phyloP scores from a whole-genome alignment of 2,113 vertebrate genomes.

The Tragelaphus buxtoni region DNA sequence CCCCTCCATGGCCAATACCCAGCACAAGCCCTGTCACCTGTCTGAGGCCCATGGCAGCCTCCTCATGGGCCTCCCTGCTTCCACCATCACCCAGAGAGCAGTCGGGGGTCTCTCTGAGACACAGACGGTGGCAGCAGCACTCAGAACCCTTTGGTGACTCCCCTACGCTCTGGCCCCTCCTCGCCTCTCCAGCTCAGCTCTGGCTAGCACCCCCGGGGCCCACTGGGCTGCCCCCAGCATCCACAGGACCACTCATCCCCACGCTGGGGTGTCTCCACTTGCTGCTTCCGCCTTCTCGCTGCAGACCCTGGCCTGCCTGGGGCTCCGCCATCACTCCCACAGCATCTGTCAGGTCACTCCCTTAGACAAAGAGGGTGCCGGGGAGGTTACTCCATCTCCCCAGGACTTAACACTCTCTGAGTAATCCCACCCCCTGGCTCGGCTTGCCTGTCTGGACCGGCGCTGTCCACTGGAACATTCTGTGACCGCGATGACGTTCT shows the following conservation, averaged over 20 bases:
- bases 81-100: neutral
- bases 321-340: neutral
- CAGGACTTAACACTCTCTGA: neutral
- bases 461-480: neutral
- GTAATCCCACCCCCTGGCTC: neutral
- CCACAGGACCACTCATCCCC: neutral
- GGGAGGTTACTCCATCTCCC: neutral
- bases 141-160: neutral
- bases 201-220: too few relatives aligned
- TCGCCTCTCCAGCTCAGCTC: neutral
- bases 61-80: neutral
- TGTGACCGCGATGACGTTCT: neutral
- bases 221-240: neutral
- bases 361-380: neutral
- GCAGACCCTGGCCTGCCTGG: neutral
- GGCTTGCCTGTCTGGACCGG: neutral
- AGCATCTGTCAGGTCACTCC: neutral
- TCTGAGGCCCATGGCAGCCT: neutral
- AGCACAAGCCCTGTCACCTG: neutral
- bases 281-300: neutral
- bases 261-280: neutral
- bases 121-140: rapidly evolving
- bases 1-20: neutral
- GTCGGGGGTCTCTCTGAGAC: neutral
- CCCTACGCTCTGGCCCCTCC: neutral